Conservation (phyloP, 2,888 invertebrate species). For the Molanna angustata region DNA sequence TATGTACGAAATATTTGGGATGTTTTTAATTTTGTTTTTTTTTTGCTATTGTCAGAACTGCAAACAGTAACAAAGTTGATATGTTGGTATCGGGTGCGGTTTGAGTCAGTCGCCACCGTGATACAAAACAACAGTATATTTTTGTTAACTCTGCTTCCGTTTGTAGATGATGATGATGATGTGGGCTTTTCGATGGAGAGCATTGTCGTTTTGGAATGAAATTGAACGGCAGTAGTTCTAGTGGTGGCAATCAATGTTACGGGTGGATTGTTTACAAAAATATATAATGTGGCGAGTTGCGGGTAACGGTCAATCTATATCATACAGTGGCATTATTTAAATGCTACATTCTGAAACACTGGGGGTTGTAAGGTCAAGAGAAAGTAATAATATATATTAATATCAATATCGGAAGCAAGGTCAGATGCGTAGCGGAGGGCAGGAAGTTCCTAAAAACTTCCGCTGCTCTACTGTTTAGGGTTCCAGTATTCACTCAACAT, state of each 20-base stretch:
- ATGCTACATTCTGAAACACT: slow-evolving; percentile 17
- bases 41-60: no score
- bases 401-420: no score
- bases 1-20: not conserved
- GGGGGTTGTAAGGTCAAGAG: slow-evolving; percentile 32
- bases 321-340: not conserved
- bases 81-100: no score
- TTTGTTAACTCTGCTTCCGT: no score
- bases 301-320: no score
- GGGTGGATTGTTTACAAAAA: slow-evolving; percentile 13
- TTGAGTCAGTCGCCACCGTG: no score
- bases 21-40: no score
- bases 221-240: slow-evolving; percentile 10
- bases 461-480: slow-evolving; percentile 30
- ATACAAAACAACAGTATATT: no score
- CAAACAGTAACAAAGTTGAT: no score
- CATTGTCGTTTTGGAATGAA: slow-evolving; percentile 8
- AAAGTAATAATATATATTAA: not conserved
- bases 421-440: slow-evolving; percentile 55
- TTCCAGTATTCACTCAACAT: slow-evolving; percentile 48
- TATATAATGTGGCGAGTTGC: not conserved
- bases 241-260: slow-evolving; percentile 19
- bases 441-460: slow-evolving; percentile 21
- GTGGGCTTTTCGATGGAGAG: no score
- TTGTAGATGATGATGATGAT: no score